These are phyloP conservation scores for Anniella stebbinsi DNA, from an alignment of 2,797 vertebrate species.

Conservation along the genomic window DNA sequence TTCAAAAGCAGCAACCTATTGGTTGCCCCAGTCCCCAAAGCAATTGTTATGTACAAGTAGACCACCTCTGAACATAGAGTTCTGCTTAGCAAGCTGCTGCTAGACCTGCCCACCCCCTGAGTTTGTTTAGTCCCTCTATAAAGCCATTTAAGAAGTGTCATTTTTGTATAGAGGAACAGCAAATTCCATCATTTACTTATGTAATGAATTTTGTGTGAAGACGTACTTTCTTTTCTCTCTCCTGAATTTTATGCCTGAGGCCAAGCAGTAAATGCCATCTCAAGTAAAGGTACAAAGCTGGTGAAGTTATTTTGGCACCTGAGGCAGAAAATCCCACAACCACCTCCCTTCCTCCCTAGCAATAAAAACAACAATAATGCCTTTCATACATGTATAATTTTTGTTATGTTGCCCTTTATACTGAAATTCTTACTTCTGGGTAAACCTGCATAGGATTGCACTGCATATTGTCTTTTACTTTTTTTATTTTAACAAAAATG, in stretches of 20 bases:
- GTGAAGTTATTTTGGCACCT: too few species aligned
- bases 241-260: not conserved
- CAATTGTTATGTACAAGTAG: not conserved
- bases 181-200: not conserved
- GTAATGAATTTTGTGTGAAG: not conserved
- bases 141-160: not conserved
- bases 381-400: too few species aligned
- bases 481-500: not conserved
- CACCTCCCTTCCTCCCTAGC: too few species aligned
- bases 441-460: too few species aligned
- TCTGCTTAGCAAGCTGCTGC: not conserved
- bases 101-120: not conserved
- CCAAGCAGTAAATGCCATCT: too few species aligned
- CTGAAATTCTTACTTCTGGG: too few species aligned
- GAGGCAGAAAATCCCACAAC: too few species aligned
- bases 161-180: not conserved
- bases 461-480: too few species aligned
- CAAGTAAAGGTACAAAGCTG: too few species aligned
- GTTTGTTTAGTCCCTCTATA: not conserved
- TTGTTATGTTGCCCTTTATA: too few species aligned
- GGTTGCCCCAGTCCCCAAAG: too few species aligned
- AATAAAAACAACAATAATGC: too few species aligned
- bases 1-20: not conserved
- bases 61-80: not conserved
- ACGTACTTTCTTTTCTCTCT: not conserved